Evolutionary conservation across 2,888 invertebrate species (phyloP).

Genomic region (Campopleginae sp.): DNA sequence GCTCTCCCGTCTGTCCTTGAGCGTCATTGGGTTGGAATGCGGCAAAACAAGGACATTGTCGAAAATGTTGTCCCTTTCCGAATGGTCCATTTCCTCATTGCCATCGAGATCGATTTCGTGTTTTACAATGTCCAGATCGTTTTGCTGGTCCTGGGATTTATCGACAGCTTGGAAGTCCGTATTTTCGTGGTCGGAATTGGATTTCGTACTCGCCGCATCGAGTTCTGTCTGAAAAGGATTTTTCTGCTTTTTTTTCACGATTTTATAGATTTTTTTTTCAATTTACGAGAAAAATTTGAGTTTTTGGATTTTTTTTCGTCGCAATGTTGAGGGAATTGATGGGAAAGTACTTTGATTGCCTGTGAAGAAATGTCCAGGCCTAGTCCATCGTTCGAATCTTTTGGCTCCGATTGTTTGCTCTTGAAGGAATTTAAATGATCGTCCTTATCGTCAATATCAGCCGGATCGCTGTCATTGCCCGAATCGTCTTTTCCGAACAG

Average conservation of each 20-base stretch:
- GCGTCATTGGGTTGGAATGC: slow-evolving; percentile 68
- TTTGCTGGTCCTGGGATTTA: slow-evolving; percentile 53
- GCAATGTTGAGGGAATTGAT: background rate
- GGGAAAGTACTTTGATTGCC: slow-evolving; percentile 70
- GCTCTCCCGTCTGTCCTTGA: slow-evolving; percentile 85
- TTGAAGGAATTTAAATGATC: slow-evolving; percentile 47
- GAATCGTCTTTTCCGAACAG: slow-evolving; percentile 80
- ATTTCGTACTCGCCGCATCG: slow-evolving; percentile 74
- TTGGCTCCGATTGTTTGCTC: slow-evolving; percentile 51
- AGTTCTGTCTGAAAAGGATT: slow-evolving; percentile 69
- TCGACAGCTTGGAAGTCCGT: slow-evolving; percentile 47
- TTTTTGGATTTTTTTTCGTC: background rate
- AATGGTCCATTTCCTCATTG: slow-evolving; percentile 69
- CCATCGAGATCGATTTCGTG: slow-evolving; percentile 70
- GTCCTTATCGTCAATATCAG: slow-evolving; percentile 72
- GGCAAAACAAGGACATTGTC: slow-evolving; percentile 78
- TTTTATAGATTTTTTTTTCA: background rate
- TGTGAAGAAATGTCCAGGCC: slow-evolving; percentile 69
- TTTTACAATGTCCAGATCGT: slow-evolving; percentile 73
- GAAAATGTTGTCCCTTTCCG: slow-evolving; percentile 75
- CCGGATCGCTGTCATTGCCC: slow-evolving; percentile 76
- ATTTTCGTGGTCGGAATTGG: slow-evolving; percentile 74
- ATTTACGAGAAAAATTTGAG: background rate
- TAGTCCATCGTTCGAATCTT: slow-evolving; percentile 69
- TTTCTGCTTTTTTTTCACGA: background rate